Evolutionary conservation across 2,888 invertebrate species (phyloP), one percentile per base, ranked within the genome.

Genomic region (Scaptomyza cyrtandrae): DNA sequence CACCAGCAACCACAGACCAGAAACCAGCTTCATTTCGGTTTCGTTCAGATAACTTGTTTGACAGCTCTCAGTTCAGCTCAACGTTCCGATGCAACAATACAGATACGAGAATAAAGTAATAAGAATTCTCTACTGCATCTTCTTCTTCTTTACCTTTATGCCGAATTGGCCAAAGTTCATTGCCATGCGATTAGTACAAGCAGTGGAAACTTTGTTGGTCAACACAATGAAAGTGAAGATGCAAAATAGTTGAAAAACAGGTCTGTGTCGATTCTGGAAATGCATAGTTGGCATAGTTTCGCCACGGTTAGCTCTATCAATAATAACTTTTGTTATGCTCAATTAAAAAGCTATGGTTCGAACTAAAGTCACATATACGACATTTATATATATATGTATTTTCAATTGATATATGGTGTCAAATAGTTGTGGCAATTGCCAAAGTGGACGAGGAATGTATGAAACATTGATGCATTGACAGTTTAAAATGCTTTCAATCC

Each of bases 21-120:
- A 63, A 77, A 85, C 67, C 67, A 78, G 80, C 76, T 83, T 77
- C 75, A 83, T 88, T 85, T 85, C 88, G 75, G 81, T 85, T 85
- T 85, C 85, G 67, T 86, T 85, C 62, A 68, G 41, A 52, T 80
- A 85, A 85, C 88, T 77, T 78, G 85, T 88, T 88, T 86, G 81
- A 67, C 84, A 80, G 71, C 86, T 62, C 68, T 61, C 43, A 45
- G 67, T 63, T 60, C 61, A 69, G 66, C 57, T 64, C 63, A 48
- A 62, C 71, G 69, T 61, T 58, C 53, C 75, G 60, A 58, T 64
- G 70, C 75, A 70, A 64, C 72, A 75, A 60, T 70, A 49, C 43
- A 73, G 64, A 73, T 58, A 66, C 80, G 31, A 60, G 48, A 43
- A 66, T 55, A 63, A 67, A 66, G 68, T 58, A 71, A 54, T 55